These are phyloP conservation scores for Urosaurus nigricauda DNA, from an alignment of 2,797 vertebrate genomes.

Conservation along the genomic window DNA sequence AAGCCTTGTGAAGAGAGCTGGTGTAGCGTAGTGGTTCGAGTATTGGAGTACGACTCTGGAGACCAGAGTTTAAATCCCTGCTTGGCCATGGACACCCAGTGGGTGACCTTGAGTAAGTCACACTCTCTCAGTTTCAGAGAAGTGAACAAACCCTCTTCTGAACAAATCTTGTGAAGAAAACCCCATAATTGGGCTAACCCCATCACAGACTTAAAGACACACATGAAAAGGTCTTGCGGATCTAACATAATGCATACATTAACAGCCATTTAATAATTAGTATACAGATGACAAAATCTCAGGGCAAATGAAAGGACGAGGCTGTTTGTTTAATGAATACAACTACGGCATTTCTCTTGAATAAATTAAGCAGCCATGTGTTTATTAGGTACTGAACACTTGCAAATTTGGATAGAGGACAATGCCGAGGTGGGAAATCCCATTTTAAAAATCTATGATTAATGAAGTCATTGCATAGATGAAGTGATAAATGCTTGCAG, in stretches of 20 bases:
- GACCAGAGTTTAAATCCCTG: too few species aligned
- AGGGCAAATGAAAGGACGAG: background rate
- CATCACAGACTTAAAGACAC: too few species aligned
- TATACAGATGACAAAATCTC: background rate
- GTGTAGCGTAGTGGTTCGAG: too few species aligned
- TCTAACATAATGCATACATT: background rate
- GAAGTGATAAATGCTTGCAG: slow-evolving; percentile 6
- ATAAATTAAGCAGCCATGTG: background rate
- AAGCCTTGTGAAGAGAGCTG: too few species aligned
- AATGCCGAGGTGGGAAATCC: background rate
- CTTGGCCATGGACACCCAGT: too few species aligned
- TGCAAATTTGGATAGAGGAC: background rate
- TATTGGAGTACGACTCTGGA: too few species aligned
- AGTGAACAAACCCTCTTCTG: too few species aligned
- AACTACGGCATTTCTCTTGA: background rate
- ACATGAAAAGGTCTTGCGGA: background rate
- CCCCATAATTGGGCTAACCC: too few species aligned
- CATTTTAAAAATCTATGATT: background rate
- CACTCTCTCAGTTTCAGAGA: too few species aligned
- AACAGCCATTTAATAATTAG: background rate
- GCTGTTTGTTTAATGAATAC: background rate
- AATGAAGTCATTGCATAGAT: slow-evolving; percentile 2
- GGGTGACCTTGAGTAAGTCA: too few species aligned
- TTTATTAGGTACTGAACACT: background rate
- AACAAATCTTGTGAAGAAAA: too few species aligned